Conservation (phyloP, 2,888 invertebrate genomes). For the Drosophila pseudotalamancana region DNA sequence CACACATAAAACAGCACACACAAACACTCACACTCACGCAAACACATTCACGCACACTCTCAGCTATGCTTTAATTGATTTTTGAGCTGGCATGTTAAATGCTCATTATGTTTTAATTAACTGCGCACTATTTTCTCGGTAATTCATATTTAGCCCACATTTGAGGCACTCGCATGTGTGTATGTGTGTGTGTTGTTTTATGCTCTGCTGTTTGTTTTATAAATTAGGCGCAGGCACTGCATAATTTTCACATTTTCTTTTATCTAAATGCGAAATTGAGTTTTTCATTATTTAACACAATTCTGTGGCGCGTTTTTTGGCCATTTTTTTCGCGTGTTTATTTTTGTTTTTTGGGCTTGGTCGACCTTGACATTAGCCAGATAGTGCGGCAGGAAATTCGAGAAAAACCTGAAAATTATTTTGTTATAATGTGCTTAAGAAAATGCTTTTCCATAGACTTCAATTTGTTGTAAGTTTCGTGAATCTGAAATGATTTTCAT, state of each 20-base stretch:
- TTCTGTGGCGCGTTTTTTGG: slow-evolving; percentile 39
- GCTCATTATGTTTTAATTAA: slow-evolving; percentile 77
- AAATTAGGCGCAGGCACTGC: slow-evolving; percentile 54
- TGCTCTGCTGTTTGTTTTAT: slow-evolving; percentile 60
- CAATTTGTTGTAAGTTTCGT: neutral
- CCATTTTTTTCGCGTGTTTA: neutral
- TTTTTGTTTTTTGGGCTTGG: slow-evolving; percentile 8
- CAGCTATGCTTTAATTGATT: slow-evolving; percentile 60
- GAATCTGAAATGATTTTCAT: neutral
- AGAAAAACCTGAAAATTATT: neutral
- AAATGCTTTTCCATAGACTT: neutral
- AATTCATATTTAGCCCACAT: slow-evolving; percentile 69
- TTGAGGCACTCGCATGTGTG: slow-evolving; percentile 17
- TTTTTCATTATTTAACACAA: slow-evolving; percentile 72
- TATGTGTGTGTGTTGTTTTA: slow-evolving; percentile 18
- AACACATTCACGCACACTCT: slow-evolving; percentile 4
- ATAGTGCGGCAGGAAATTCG: neutral
- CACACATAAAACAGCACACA: slow-evolving; percentile 6
- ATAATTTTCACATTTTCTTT: slow-evolving; percentile 74
- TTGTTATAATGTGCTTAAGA: too few relatives aligned
- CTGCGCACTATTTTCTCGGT: slow-evolving; percentile 70
- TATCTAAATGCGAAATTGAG: slow-evolving; percentile 78
- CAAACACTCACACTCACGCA: neutral
- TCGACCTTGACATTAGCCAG: slow-evolving; percentile 46
- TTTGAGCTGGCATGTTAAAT: slow-evolving; percentile 61